Evolutionary conservation across 2,797 vertebrate species (phyloP).

Genomic region (Thamnophis elegans): DNA sequence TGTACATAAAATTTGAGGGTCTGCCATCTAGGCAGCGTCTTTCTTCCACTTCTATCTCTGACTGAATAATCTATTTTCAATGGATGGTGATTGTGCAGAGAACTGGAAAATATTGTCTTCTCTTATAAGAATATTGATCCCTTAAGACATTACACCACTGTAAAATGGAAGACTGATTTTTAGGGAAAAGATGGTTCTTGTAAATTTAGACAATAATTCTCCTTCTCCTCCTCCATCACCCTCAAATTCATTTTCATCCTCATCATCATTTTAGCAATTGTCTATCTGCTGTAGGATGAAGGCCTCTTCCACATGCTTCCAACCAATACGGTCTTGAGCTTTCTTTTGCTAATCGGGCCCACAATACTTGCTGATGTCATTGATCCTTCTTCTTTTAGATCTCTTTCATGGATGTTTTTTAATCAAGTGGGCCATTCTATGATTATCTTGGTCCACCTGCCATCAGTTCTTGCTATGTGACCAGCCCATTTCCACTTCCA

Average conservation of each 20-base stretch:
- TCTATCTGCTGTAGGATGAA: background rate
- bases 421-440: background rate
- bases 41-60: background rate
- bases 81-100: background rate
- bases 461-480: background rate
- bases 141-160: constrained; percentile 44
- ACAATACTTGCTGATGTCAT: background rate
- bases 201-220: background rate
- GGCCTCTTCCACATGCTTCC: background rate
- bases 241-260: too few species aligned
- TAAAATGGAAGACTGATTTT: constrained; percentile 43
- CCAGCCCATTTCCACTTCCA: background rate
- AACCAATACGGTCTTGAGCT: background rate
- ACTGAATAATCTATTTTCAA: background rate
- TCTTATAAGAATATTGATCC: constrained; percentile 30
- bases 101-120: constrained; percentile 32
- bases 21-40: background rate
- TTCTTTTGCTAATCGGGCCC: background rate
- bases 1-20: background rate
- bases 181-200: background rate
- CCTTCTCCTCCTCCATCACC: too few species aligned
- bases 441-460: background rate
- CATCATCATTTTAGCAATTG: background rate
- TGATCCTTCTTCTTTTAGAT: background rate
- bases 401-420: background rate